phyloP scores from a whole-genome alignment of 2,113 vertebrate species.

The Myiagra hebetior region DNA sequence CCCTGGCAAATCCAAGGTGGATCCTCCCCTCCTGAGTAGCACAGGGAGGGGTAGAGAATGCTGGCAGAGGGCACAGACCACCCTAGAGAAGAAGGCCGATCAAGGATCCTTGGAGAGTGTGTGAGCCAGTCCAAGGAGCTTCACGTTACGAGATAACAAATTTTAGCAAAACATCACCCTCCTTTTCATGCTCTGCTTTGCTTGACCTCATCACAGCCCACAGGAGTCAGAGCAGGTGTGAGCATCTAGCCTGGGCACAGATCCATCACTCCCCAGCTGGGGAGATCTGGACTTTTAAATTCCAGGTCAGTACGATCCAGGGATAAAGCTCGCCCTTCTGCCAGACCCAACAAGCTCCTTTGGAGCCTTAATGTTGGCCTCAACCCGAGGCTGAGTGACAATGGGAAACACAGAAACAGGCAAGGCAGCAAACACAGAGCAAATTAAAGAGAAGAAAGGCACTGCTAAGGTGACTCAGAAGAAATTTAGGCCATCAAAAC shows the following conservation, averaged over 20 bases:
- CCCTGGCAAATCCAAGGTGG: background rate
- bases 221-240: background rate
- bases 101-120: background rate
- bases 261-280: background rate
- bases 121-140: background rate
- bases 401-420: background rate
- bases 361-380: background rate
- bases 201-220: background rate
- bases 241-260: background rate
- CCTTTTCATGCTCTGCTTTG: background rate
- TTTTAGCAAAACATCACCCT: background rate
- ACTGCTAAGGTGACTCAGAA: background rate
- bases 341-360: background rate
- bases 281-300: background rate
- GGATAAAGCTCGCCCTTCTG: background rate
- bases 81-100: background rate
- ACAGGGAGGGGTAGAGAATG: background rate
- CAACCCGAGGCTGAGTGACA: background rate
- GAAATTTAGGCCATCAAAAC: slow-evolving; percentile 18
- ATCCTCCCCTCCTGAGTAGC: background rate
- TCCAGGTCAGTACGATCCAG: background rate
- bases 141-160: background rate
- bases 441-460: slow-evolving; percentile 3
- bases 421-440: background rate
- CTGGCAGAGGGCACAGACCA: background rate